Percentiles rank a stretch among this genome's conserved stretches.
Conservation (phyloP, 2,113 vertebrate genomes). For the Bubo scandiacus region DNA sequence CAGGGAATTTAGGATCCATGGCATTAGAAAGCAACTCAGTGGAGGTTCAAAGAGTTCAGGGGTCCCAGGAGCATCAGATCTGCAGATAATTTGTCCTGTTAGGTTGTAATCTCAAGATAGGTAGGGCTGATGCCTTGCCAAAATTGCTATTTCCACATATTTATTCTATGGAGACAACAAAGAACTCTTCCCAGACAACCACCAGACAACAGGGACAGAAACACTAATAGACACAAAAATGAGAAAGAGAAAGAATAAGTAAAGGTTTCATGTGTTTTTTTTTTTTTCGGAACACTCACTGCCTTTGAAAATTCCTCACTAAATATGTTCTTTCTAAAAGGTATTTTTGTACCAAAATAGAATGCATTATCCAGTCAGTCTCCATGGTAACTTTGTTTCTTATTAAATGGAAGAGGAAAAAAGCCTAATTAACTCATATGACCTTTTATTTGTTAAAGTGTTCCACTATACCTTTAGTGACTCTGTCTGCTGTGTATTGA, state of each 20-base stretch:
- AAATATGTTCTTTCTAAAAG: slow-evolving; percentile 48
- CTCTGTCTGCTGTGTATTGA: not conserved
- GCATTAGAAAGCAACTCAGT: not conserved
- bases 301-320: slow-evolving; percentile 36
- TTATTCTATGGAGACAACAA: not conserved
- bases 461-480: slow-evolving; percentile 17
- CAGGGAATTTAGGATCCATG: not conserved
- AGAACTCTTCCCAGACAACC: not conserved
- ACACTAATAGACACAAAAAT: not conserved
- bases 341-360: slow-evolving; percentile 57
- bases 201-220: not conserved
- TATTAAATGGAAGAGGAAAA: slow-evolving; percentile 67
- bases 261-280: not conserved
- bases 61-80: not conserved
- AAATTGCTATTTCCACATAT: not conserved
- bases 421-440: slow-evolving; percentile 66
- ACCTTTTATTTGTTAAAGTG: slow-evolving; percentile 60
- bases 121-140: not conserved
- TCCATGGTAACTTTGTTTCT: slow-evolving; percentile 76
- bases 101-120: not conserved
- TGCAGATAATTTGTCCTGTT: not conserved
- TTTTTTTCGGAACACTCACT: not conserved
- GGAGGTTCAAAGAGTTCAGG: not conserved
- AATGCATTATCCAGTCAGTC: slow-evolving; percentile 59
- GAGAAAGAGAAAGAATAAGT: not conserved